A percentile compares a stretch with the other conserved stretches of the same genome.
These are phyloP conservation scores for Spisula subtruncata DNA, from an alignment of 2,888 invertebrate species.

Conservation along the genomic window DNA sequence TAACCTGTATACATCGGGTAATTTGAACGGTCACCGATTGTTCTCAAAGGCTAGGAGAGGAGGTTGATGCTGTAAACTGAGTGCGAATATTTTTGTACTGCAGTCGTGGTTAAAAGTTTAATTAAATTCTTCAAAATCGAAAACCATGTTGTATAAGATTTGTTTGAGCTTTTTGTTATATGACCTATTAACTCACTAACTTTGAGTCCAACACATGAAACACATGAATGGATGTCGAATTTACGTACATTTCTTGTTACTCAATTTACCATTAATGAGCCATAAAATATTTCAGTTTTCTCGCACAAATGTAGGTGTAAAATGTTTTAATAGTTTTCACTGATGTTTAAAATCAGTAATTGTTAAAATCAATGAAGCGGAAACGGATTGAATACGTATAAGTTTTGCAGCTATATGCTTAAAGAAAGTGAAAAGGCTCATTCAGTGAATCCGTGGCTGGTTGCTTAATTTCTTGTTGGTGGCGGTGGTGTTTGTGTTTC, in stretches of 20 bases:
- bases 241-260: neutral
- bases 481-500: neutral
- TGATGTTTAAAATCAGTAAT: neutral
- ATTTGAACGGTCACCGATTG: too few relatives aligned
- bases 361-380: constrained; percentile 16
- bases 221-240: neutral
- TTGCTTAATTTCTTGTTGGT: neutral
- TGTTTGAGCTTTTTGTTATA: neutral
- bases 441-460: too few relatives aligned
- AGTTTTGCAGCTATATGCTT: neutral
- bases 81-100: neutral
- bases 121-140: neutral
- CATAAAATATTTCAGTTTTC: neutral
- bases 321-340: neutral
- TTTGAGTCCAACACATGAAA: neutral
- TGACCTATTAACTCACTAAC: neutral
- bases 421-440: neutral
- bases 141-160: neutral
- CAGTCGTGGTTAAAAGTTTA: neutral
- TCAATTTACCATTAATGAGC: neutral
- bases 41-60: too few relatives aligned
- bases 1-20: too few relatives aligned
- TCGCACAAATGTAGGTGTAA: neutral
- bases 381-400: neutral
- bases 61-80: too few relatives aligned